A percentile compares a stretch with the other conserved stretches of the same genome.
These are phyloP conservation scores for Caenorhabditis macrosperma DNA, from an alignment of 2,888 invertebrate genomes.

Conservation along the genomic window DNA sequence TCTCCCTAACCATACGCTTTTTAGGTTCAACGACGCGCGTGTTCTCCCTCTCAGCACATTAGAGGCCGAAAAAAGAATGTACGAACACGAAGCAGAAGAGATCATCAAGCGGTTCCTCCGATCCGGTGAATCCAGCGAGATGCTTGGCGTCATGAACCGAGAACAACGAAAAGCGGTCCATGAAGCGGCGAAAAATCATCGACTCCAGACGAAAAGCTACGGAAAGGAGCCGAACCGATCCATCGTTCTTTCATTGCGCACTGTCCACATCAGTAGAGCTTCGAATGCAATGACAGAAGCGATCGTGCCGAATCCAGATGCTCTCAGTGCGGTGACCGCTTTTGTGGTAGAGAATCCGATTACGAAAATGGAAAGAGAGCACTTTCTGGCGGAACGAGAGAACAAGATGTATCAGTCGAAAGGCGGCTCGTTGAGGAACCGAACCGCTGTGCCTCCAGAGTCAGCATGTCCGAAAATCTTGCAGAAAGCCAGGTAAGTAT, in stretches of 20 bases:
- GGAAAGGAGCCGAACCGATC: slow-evolving; percentile 59
- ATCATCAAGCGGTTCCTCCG: slow-evolving; percentile 7
- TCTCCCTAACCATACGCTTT: too few species aligned
- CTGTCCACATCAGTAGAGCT: not conserved
- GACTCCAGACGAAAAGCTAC: slow-evolving; percentile 60
- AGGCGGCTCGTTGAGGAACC: not conserved
- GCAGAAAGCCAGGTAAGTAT: slow-evolving; percentile 11
- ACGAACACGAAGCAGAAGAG: slow-evolving; percentile 6
- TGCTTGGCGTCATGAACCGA: slow-evolving; percentile 44
- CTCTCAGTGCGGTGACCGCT: not conserved
- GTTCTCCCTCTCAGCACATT: not conserved
- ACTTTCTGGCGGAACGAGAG: slow-evolving; percentile 21
- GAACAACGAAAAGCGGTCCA: slow-evolving; percentile 67
- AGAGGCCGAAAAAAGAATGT: not conserved
- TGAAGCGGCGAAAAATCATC: slow-evolving; percentile 58
- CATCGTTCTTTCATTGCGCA: slow-evolving; percentile 35
- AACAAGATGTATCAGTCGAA: not conserved
- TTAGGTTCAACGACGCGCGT: slow-evolving; percentile 12
- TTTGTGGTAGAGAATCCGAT: slow-evolving; percentile 5
- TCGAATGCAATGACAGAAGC: slow-evolving; percentile 1
- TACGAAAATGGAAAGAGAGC: slow-evolving; percentile 15
- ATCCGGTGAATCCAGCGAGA: not conserved
- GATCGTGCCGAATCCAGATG: slow-evolving; percentile 1
- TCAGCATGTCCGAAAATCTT: not conserved
- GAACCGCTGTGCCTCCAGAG: slow-evolving; percentile 3